phyloP scores from a whole-genome alignment of 2,888 invertebrate species.

The Ophion costatus region DNA sequence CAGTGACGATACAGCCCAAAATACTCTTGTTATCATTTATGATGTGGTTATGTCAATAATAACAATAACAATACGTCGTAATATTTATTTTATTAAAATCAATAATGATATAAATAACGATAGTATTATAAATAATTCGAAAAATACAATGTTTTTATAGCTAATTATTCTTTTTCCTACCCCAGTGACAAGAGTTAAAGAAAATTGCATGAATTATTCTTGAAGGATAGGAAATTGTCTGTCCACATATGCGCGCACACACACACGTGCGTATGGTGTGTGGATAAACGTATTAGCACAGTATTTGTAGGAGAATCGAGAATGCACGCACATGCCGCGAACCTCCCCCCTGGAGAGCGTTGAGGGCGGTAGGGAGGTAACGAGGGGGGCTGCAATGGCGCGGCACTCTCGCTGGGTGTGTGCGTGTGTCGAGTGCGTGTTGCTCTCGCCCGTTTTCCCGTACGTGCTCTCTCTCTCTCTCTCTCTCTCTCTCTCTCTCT shows the following conservation, averaged over 20 bases:
- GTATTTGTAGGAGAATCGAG: slow-evolving; percentile 50
- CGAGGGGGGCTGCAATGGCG: slow-evolving; percentile 47
- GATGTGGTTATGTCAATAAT: too few species aligned
- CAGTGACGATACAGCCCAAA: too few species aligned
- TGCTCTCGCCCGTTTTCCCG: slow-evolving; percentile 1
- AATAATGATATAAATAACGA: too few species aligned
- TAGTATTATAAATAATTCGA: too few species aligned
- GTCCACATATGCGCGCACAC: neutral
- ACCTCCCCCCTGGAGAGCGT: neutral
- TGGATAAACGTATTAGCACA: neutral
- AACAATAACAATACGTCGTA: too few species aligned
- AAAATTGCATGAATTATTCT: neutral
- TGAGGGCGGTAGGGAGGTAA: neutral
- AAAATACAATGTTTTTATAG: too few species aligned
- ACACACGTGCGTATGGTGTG: slow-evolving; percentile 10
- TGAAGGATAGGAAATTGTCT: neutral
- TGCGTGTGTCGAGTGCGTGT: neutral
- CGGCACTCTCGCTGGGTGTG: slow-evolving; percentile 32
- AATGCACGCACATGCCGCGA: slow-evolving; percentile 59
- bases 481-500: slow-evolving; percentile 41
- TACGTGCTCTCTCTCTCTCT: slow-evolving; percentile 18
- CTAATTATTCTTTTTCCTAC: too few species aligned
- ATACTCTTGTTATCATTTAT: too few species aligned
- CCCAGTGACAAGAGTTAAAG: too few species aligned
- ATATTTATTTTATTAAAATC: too few species aligned